Base-by-base conservation (phyloP, 2,797 vertebrate genomes). In the Falco naumanni region DNA sequence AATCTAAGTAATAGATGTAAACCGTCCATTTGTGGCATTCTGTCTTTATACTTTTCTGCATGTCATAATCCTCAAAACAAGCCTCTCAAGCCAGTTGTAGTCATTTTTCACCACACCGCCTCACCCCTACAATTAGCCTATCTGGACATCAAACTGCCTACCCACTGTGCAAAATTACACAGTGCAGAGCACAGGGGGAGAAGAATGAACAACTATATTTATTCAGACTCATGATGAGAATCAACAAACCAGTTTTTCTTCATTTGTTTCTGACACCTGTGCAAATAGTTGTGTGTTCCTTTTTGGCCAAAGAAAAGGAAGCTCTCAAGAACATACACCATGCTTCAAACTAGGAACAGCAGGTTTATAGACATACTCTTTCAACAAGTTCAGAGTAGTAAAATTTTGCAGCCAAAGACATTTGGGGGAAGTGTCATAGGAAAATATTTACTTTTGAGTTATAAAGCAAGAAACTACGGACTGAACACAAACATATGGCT, bases 181-280 rank as follows among this genome's bases (percentile, higher is more conserved):
- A 28, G n/a, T 6, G 6, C 59, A 80, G 48, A 82, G 47, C 22
- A 50, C 2, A 1, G 7, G 5, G 22, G 51, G 45, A 91, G 60
- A 59, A 87, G 57, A 74, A 90, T 47, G 61, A 93, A 85, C 54
- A 93, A 65, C 16, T 68, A 2, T 16, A 83, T 89, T 93, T 84
- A 83, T 71, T 87, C 91, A 87, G 51, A 86, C 84, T 81, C 80
- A 37, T 70, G 78, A n/a, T 1, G 34, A 51, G 70, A 89, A 97
- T 79, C 94, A 95, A 95, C 80, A 97, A 97, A 97, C 95, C 94
- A 95, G 93, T 94, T 97, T 96, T 93, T 97, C 93, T 85, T 93
- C 86, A 74, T 93, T 81, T 91, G 87, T 78, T 86, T 94, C 77
- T 0, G 5, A 97, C 93, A 96, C 85, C 87, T 91, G 90, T 54